Evolutionary conservation across 2,113 vertebrate species (phyloP), one percentile per base, ranked within the genome.

Genomic region (Leptobrachium ailaonicum): DNA sequence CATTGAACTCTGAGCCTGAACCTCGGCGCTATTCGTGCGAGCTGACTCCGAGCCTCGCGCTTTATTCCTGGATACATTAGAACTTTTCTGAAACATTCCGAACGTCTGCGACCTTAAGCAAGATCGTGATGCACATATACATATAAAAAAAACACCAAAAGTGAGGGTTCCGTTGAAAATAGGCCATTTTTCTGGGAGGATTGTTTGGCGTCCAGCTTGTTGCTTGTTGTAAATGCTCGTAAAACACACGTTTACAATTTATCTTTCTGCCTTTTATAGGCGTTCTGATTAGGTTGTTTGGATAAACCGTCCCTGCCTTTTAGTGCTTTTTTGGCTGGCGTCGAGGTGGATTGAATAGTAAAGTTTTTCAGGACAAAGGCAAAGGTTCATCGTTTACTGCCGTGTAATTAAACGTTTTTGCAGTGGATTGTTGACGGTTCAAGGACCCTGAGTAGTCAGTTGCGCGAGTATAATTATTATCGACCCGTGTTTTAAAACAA

Each of bases 1-100:
- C 90, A 87, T 85, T 86, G 86, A 89, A 86, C 87, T 83, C 72
- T 84, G 86, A 85, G 83, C 87, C 88, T 83, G 82, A 70, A 44
- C 41, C 79, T 50, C 7, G 8, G 53, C 42, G 69, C 72, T 60
- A 81, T 81, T 66, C 9, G 73, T 47, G 71, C 67, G 45, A 41
- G 60, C 45, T 47, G 5, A 3, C 42, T 43, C 42, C 42, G 20
- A 20, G n/a, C 43, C 58, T 58, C 20, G n/a, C 47, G 56, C 45
- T 47, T 75, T 75, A 81, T 62, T 81, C 14, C 62, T 62, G 32
- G 41, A 73, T 58, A 47, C 47, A 73, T 80, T 42, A 67, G 11
- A 53, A 12, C 41, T 45, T 10, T 5, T 54, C 5, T 13, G 60
- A 62, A 62, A 5, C 11, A 62, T 62, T 54, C 50, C 13, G n/a